Percentiles rank a stretch among this genome's conserved stretches.
phyloP scores from a whole-genome alignment of 1,140 invertebrate genomes.

The Drosophila pallidifrons region DNA sequence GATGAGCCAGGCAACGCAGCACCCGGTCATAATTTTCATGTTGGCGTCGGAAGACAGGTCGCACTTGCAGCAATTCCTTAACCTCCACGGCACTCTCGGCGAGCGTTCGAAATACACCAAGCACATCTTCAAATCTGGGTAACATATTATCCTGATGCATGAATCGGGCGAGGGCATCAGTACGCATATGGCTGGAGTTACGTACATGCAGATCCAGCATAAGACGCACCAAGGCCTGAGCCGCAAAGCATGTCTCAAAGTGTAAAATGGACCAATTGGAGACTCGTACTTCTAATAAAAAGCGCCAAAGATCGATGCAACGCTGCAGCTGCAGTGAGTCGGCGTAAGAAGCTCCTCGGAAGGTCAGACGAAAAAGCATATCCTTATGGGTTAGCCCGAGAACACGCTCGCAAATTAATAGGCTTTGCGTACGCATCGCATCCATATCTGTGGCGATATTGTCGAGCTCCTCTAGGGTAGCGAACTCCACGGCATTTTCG shows the following conservation, averaged over 20 bases:
- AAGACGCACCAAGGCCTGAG: conserved; percentile 91
- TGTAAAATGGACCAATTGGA: conserved; percentile 90
- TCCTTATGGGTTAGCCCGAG: conserved; percentile 93
- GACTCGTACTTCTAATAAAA: conserved; percentile 92
- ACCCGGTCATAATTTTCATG: conserved; percentile 93
- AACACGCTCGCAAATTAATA: conserved; percentile 93
- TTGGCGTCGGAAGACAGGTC: conserved; percentile 91
- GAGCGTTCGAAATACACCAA: conserved; percentile 87
- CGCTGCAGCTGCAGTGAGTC: conserved; percentile 93
- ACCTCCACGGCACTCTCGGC: conserved; percentile 85
- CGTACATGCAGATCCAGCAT: conserved; percentile 92
- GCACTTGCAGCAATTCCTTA: conserved; percentile 88
- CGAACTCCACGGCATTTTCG: conserved; percentile 90
- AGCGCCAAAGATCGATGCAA: conserved; percentile 94
- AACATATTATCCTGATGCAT: conserved; percentile 69
- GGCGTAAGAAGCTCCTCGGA: conserved; percentile 93
- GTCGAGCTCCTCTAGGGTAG: conserved; percentile 89
- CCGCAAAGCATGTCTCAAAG: conserved; percentile 92
- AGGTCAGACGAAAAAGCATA: conserved; percentile 90
- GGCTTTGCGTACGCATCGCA: conserved; percentile 92
- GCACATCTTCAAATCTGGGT: conserved; percentile 90
- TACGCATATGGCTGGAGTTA: conserved; percentile 85
- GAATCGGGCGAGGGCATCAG: conserved; percentile 59
- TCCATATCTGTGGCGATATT: conserved; percentile 91
- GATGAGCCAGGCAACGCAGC: conserved; percentile 91